Conservation (phyloP, 2,113 vertebrate genomes). For the Crotalus helleri region DNA sequence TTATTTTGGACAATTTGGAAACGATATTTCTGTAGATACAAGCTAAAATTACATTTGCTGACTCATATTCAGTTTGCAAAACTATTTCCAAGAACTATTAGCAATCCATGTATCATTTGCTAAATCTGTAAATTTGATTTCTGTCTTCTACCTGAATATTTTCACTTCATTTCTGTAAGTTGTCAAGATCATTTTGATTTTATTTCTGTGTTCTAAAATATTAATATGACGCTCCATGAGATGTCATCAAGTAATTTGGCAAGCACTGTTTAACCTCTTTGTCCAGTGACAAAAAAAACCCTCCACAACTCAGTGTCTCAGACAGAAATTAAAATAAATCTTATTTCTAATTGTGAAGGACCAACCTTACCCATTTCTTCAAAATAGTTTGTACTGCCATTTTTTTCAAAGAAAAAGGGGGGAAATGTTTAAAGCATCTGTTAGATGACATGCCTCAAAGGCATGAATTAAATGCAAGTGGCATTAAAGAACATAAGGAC, state of each 20-base stretch:
- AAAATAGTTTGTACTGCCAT: neutral
- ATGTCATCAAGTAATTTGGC: neutral
- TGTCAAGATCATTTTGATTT: neutral
- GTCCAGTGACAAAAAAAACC: neutral
- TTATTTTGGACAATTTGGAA: neutral
- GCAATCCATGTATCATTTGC: neutral
- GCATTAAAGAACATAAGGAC: neutral
- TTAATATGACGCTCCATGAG: neutral
- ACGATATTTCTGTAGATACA: neutral
- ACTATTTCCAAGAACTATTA: neutral
- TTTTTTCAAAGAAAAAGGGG: neutral
- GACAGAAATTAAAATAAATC: too few relatives aligned
- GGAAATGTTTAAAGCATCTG: neutral
- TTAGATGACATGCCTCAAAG: neutral
- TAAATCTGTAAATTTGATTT: neutral
- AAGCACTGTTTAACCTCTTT: neutral
- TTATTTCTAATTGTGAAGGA: neutral
- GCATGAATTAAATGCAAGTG: neutral
- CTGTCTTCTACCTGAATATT: neutral
- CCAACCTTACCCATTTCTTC: neutral
- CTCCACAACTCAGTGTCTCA: neutral
- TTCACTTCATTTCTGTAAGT: neutral
- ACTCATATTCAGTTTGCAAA: neutral
- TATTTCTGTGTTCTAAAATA: neutral
- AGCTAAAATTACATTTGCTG: neutral